Evolutionary conservation across 1,140 invertebrate genomes (phyloP).

Genomic region (Whitmania pigra): DNA sequence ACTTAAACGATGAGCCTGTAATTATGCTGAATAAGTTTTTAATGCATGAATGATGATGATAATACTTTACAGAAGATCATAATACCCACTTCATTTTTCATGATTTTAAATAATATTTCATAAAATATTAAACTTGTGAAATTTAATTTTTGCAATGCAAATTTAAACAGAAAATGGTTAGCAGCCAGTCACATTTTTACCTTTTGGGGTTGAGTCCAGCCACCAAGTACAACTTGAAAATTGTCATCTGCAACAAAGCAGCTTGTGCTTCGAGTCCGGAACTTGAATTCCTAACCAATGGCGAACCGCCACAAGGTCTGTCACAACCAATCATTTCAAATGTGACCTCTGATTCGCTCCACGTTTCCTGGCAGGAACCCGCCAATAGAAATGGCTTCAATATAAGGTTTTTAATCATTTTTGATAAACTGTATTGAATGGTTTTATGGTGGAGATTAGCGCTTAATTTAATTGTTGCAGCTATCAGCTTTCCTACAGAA

Average conservation of each 20-base stretch:
- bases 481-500: neutral
- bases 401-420: neutral
- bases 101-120: too few species aligned
- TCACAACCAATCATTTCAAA: neutral
- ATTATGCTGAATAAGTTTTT: neutral
- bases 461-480: neutral
- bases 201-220: neutral
- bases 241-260: neutral
- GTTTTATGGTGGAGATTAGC: neutral
- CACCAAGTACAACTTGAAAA: neutral
- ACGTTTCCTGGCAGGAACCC: neutral
- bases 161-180: neutral
- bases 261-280: neutral
- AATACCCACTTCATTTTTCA: too few species aligned
- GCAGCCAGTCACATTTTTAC: neutral
- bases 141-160: neutral
- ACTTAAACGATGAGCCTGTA: conserved; percentile 34
- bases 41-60: neutral
- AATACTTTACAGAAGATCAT: too few species aligned
- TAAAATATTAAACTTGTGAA: too few species aligned
- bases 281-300: neutral
- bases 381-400: neutral
- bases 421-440: neutral
- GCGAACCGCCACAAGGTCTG: neutral
- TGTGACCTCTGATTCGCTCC: neutral